phyloP scores from a whole-genome alignment of 2,797 vertebrate species.

The Aldrovandia affinis region DNA sequence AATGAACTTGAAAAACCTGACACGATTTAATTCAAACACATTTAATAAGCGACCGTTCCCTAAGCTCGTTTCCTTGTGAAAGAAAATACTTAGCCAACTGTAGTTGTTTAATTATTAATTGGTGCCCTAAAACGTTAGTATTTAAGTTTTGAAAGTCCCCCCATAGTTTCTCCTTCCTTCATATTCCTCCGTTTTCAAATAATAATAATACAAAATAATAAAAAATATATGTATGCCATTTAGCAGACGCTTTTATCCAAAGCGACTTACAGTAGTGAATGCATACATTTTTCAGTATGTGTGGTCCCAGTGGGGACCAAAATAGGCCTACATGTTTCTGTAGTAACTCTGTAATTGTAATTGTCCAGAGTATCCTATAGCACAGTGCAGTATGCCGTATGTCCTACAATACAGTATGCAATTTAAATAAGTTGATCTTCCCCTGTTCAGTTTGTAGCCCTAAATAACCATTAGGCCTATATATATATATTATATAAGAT shows the following conservation, averaged over 20 bases:
- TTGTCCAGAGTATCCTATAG: neutral
- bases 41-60: constrained; percentile 24
- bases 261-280: too few relatives aligned
- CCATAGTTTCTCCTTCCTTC: neutral
- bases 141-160: constrained; percentile 13
- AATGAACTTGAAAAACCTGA: constrained; percentile 21
- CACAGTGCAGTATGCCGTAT: too few relatives aligned
- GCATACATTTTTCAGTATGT: too few relatives aligned
- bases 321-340: too few relatives aligned
- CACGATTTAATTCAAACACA: constrained; percentile 19
- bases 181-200: neutral
- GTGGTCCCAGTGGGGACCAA: too few relatives aligned
- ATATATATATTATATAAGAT: neutral
- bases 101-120: constrained; percentile 20
- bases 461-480: too few relatives aligned
- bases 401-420: too few relatives aligned
- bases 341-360: neutral
- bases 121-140: constrained; percentile 10
- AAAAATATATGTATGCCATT: too few relatives aligned
- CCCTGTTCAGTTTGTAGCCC: too few relatives aligned
- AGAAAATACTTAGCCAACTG: constrained; percentile 20
- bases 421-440: too few relatives aligned
- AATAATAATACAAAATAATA: too few relatives aligned
- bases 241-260: too few relatives aligned
- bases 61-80: constrained; percentile 1